Conservation (phyloP, 2,113 vertebrate species). For the Bolborhynchus lineola region DNA sequence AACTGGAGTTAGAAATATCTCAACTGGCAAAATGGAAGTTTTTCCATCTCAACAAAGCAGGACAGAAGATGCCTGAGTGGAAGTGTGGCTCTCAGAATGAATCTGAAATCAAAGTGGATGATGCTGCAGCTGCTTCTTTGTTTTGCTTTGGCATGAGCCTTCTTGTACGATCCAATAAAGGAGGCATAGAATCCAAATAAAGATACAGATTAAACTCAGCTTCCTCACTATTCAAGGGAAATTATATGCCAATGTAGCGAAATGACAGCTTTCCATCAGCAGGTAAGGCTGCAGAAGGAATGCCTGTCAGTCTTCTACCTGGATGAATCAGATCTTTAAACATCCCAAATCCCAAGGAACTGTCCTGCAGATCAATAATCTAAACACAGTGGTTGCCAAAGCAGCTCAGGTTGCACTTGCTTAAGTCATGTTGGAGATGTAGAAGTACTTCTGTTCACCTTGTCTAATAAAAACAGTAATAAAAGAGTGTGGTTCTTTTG, state of each 20-base stretch:
- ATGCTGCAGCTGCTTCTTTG: conserved; percentile 34
- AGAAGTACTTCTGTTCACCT: background rate
- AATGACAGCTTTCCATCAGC: conserved; percentile 16
- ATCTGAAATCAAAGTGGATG: background rate
- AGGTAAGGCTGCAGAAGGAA: background rate
- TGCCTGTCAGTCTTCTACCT: background rate
- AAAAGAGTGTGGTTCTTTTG: background rate
- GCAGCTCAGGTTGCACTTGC: background rate
- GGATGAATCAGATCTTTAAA: background rate
- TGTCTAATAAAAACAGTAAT: background rate
- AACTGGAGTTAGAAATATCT: background rate
- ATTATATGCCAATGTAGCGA: background rate
- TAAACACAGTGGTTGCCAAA: background rate
- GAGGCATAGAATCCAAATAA: background rate
- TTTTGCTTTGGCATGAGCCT: background rate
- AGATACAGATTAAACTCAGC: background rate
- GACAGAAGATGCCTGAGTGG: background rate
- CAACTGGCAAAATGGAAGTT: background rate
- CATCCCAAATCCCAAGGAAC: background rate
- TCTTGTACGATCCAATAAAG: background rate
- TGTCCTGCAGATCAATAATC: background rate
- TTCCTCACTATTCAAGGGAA: background rate
- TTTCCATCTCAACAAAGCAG: background rate
- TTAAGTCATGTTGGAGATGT: background rate
- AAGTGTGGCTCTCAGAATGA: background rate